Base-by-base conservation (phyloP, 2,888 invertebrate species). In the Entomobrya proxima region DNA sequence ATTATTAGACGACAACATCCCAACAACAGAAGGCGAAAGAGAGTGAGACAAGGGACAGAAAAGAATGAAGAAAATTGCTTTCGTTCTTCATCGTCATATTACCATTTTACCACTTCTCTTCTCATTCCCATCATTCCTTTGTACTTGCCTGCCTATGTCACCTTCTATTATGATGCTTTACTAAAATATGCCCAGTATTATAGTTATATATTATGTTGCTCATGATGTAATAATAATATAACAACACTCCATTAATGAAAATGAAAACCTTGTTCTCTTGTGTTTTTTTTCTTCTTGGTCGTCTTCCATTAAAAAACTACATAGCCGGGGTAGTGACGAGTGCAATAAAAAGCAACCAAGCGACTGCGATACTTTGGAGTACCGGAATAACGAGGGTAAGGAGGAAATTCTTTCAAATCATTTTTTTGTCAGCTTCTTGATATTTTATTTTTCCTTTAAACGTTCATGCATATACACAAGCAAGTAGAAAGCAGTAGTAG, bases 331-430 rank as follows among this genome's bases (percentile, higher is more conserved):
- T 91, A 97, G 95, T 92, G 98, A 98, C 92, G 97, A 97, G 91
- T 97, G 98, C 92, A 98, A 97, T 92, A 98, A 98, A 92, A 98
- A 98, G 92, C 98, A 97, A 91, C 97, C 97, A n/a, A 96, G 96
- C 91, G 97, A 98, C 92, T 96, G 97, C 92, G 97, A 97, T 92
- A 96, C 97, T 2, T 93, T 97, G 90, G 97, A 98, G 92, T 98
- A 97, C 92, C 94, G 97, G 91, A 97, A 97, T 92, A 97, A 97
- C 91, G 96, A 97, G 94, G 96, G 96, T 93, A 95, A 94, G 92
- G 27, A 21, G 35, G 64, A 79, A 79, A 74, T 79, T 85, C 79
- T 64, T 85, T 84, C 69, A 58, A 78, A 77, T 78, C 69, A 72
- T 78, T 84, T 76, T n/a, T 67, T 83, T 83, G 76, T 75, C 52